Conservation (phyloP, 2,888 invertebrate genomes). For the Leucoma salicis region DNA sequence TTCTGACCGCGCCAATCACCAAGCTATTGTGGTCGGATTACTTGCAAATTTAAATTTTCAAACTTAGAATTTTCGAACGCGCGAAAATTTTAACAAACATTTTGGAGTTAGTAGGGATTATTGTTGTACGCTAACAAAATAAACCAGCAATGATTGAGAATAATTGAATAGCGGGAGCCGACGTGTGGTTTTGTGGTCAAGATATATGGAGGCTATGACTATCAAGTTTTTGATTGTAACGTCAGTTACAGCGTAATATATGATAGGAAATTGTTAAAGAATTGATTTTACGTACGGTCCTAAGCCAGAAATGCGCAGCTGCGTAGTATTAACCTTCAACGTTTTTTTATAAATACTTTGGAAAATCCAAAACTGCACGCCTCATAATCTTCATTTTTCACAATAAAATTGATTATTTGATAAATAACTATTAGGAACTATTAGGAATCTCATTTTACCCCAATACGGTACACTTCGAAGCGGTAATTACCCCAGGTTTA, state of each 20-base stretch:
- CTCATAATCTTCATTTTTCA: no score
- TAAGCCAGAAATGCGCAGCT: conserved; percentile 17
- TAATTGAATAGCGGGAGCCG: conserved; percentile 28
- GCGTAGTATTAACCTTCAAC: background rate
- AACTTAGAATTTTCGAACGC: conserved; percentile 14
- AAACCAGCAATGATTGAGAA: conserved; percentile 18
- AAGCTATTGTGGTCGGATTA: conserved; percentile 62
- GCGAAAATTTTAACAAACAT: conserved; percentile 30
- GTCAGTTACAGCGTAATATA: conserved; percentile 49
- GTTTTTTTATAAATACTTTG: background rate
- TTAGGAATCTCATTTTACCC: no score
- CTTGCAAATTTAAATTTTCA: conserved; percentile 61
- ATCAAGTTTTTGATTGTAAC: conserved; percentile 59
- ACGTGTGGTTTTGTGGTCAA: conserved; percentile 52
- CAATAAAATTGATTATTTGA: no score
- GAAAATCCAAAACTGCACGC: background rate
- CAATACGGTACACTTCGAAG: no score
- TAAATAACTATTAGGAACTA: no score
- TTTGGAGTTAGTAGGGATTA: conserved; percentile 15
- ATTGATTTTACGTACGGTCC: conserved; percentile 19
- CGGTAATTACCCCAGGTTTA: no score
- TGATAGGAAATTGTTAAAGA: conserved; percentile 29
- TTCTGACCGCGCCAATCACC: conserved; percentile 56
- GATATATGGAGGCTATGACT: conserved; percentile 67
- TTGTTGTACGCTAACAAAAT: conserved; percentile 3